Evolutionary conservation across 2,797 vertebrate genomes (phyloP).

Genomic region (Xenops minutus): DNA sequence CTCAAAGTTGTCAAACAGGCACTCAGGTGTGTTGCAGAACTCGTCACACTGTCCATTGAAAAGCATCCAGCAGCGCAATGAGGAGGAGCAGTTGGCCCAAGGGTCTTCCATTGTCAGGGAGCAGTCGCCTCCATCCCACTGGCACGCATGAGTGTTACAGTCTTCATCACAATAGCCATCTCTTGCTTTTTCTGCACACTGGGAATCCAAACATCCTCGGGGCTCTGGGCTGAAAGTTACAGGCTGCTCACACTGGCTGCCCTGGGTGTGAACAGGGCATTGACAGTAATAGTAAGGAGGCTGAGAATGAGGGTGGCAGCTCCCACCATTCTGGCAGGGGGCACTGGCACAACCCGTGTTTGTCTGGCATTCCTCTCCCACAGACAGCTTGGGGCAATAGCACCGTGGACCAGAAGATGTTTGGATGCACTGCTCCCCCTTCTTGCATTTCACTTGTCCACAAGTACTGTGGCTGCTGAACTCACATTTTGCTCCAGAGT

Average conservation of each 20-base stretch:
- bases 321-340: slow-evolving; percentile 87
- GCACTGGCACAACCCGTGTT: slow-evolving; percentile 71
- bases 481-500: slow-evolving; percentile 85
- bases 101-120: slow-evolving; percentile 83
- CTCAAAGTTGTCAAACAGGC: slow-evolving; percentile 87
- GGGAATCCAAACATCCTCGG: slow-evolving; percentile 58
- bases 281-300: slow-evolving; percentile 80
- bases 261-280: slow-evolving; percentile 77
- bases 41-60: slow-evolving; percentile 88
- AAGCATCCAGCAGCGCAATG: slow-evolving; percentile 83
- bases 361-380: slow-evolving; percentile 79
- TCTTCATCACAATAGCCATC: slow-evolving; percentile 86
- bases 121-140: slow-evolving; percentile 93
- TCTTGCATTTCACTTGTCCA: slow-evolving; percentile 82
- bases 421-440: slow-evolving; percentile 83
- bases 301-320: slow-evolving; percentile 77
- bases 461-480: slow-evolving; percentile 82
- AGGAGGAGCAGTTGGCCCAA: slow-evolving; percentile 85
- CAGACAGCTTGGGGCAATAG: slow-evolving; percentile 79
- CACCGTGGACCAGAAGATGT: slow-evolving; percentile 76
- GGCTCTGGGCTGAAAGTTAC: slow-evolving; percentile 42
- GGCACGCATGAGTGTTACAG: slow-evolving; percentile 87
- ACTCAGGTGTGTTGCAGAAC: slow-evolving; percentile 89
- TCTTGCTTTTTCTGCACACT: slow-evolving; percentile 75
- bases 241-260: slow-evolving; percentile 77